Evolutionary conservation across 2,113 vertebrate genomes (phyloP).

Genomic region (Miniopterus natalensis): DNA sequence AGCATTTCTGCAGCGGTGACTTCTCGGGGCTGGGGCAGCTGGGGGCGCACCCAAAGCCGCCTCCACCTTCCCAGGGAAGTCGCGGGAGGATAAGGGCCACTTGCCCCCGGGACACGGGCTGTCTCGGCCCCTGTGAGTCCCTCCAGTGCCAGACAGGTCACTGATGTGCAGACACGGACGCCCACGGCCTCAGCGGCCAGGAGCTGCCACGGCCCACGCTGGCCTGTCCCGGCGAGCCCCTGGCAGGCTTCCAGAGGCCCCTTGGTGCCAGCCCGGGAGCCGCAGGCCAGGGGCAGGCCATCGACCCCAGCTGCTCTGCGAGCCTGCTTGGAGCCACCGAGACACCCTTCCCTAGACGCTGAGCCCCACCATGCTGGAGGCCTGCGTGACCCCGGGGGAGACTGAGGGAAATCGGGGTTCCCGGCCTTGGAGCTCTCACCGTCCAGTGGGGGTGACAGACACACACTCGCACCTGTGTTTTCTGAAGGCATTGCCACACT

Average conservation of each 20-base stretch:
- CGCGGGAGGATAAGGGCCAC: not conserved
- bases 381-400: not conserved
- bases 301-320: accelerated
- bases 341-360: accelerated
- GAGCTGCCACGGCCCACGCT: not conserved
- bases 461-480: too few species aligned
- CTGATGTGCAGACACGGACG: not conserved
- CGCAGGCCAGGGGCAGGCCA: accelerated
- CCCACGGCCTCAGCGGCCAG: accelerated
- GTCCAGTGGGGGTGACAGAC: not conserved
- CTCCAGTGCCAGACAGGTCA: not conserved
- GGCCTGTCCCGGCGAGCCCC: not conserved
- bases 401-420: not conserved
- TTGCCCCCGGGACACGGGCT: not conserved
- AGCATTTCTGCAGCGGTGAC: not conserved
- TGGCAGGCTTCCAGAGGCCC: not conserved
- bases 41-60: not conserved
- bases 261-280: too few species aligned
- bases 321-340: accelerated
- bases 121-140: too few species aligned
- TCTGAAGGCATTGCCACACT: too few species aligned
- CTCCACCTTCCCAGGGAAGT: not conserved
- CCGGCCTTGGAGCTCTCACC: accelerated
- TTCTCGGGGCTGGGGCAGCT: too few species aligned
- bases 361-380: not conserved